Evolutionary conservation across 2,113 vertebrate species (phyloP).

Genomic region (Nerophis lumbriciformis): DNA sequence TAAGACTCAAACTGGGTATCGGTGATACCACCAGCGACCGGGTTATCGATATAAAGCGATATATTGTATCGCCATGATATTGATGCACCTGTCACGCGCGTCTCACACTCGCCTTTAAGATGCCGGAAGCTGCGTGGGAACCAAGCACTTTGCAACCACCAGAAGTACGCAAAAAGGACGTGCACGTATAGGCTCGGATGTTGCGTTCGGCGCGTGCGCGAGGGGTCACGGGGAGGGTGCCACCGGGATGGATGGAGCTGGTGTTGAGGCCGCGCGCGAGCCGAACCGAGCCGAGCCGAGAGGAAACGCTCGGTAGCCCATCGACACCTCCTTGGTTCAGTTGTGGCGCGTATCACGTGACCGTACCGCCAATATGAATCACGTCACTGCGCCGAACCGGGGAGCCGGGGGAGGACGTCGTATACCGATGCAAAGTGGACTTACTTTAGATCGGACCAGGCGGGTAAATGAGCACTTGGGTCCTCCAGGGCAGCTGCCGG

Average conservation of each 20-base stretch:
- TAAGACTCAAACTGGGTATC: too few relatives aligned
- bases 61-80: too few relatives aligned
- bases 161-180: not conserved
- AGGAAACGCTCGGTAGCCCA: too few relatives aligned
- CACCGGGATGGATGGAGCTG: constrained; percentile 30
- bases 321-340: not conserved
- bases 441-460: constrained; percentile 34
- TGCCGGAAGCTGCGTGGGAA: constrained; percentile 23
- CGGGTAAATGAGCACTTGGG: constrained; percentile 14
- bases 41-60: too few relatives aligned
- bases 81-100: too few relatives aligned
- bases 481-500: constrained; percentile 48
- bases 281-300: too few relatives aligned
- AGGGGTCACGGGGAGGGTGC: constrained; percentile 48
- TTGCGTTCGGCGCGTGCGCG: not conserved
- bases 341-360: too few relatives aligned
- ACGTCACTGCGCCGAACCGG: not conserved
- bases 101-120: not conserved
- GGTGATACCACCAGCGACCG: too few relatives aligned
- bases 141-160: not conserved
- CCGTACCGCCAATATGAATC: not conserved
- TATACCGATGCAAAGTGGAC: constrained; percentile 43
- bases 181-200: not conserved
- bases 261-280: too few relatives aligned
- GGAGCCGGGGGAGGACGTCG: constrained; percentile 11